Conservation (phyloP, 2,113 vertebrate species). For the Nipponia nippon region DNA sequence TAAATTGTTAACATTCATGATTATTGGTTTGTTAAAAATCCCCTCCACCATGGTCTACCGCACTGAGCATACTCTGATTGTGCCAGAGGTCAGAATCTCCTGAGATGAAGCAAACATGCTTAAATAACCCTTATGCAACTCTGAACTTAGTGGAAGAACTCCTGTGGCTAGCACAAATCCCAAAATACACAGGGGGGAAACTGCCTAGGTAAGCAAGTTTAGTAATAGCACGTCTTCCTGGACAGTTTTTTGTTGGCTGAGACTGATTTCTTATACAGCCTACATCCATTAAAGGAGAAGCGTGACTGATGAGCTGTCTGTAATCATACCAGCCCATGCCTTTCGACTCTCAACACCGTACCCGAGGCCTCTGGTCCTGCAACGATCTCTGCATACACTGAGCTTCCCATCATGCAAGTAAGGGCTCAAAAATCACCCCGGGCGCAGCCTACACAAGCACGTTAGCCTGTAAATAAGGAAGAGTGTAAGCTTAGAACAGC, state of each 20-base stretch:
- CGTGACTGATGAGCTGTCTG: background rate
- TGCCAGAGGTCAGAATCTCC: background rate
- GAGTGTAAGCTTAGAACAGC: background rate
- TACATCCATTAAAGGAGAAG: background rate
- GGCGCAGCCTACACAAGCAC: background rate
- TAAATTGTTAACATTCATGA: background rate
- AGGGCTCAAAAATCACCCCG: background rate
- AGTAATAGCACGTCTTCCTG: background rate
- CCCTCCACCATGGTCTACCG: background rate
- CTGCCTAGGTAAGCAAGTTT: background rate
- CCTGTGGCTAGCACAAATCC: background rate
- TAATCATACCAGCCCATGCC: background rate
- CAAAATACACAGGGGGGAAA: background rate
- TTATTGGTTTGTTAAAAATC: background rate
- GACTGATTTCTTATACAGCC: background rate
- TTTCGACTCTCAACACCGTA: background rate
- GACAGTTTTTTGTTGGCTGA: background rate
- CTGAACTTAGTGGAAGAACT: background rate
- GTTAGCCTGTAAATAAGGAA: background rate
- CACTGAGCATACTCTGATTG: background rate
- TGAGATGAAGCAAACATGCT: background rate
- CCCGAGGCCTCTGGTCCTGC: background rate
- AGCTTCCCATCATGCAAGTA: background rate
- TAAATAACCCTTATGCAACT: background rate
- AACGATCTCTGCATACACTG: background rate